A percentile compares a stretch with the other conserved stretches of the same genome.
phyloP scores from a whole-genome alignment of 2,888 invertebrate genomes.

The Acleris cristana region DNA sequence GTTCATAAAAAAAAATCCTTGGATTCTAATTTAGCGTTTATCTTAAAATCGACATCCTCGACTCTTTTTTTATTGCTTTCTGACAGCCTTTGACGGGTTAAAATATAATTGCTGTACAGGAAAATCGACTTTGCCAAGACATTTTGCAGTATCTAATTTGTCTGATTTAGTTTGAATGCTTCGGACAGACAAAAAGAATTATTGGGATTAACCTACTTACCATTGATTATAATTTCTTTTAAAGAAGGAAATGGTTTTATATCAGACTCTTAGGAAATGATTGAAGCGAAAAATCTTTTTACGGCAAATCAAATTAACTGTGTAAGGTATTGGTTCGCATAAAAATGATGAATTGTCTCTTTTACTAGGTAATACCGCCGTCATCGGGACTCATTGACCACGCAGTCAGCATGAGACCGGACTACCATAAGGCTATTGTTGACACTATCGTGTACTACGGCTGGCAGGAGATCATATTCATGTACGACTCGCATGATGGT shows the following conservation, averaged over 20 bases:
- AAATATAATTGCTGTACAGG: constrained; percentile 45
- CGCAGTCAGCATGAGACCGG: constrained; percentile 96
- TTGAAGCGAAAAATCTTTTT: background rate
- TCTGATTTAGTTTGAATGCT: constrained; percentile 50
- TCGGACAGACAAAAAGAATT: constrained; percentile 40
- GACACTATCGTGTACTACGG: constrained; percentile 96
- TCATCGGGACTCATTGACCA: constrained; percentile 95
- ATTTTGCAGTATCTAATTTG: constrained; percentile 45
- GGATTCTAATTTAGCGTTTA: too few species aligned
- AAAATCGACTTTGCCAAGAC: constrained; percentile 43
- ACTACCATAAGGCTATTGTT: constrained; percentile 97
- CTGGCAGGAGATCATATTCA: constrained; percentile 94
- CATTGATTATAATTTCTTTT: constrained; percentile 24
- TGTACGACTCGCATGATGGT: constrained; percentile 97
- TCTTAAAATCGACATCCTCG: too few species aligned
- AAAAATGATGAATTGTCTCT: background rate
- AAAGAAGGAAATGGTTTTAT: background rate
- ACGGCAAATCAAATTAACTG: background rate
- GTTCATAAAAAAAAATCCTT: too few species aligned
- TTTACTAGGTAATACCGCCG: constrained; percentile 89
- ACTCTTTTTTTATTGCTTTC: constrained; percentile 36
- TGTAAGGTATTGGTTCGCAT: background rate
- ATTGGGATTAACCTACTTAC: constrained; percentile 32
- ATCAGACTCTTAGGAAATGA: background rate
- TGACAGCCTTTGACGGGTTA: constrained; percentile 50